Base-by-base conservation (phyloP, 2,797 vertebrate species). In the Hybognathus amarus region DNA sequence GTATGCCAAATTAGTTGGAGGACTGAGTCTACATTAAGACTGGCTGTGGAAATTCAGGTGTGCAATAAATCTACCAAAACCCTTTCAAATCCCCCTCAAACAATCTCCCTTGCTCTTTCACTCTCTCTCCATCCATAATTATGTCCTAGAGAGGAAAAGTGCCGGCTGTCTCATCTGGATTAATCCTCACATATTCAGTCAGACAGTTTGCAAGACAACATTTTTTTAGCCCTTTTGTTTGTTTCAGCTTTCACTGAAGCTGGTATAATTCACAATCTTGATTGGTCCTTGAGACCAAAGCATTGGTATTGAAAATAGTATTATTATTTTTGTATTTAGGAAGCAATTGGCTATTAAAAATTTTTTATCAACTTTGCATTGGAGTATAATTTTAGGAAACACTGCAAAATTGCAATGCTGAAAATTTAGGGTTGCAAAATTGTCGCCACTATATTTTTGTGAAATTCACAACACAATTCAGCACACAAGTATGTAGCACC, bases 41-140 rank as follows among this genome's bases (percentile, higher is more conserved):
- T 5, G 67, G 67, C 42, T 75, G 67, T 40, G 71, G 71, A 83
- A 64, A 81, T 79, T 78, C 78, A 83, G 80, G 63, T 83, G 85
- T 64, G 85, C 78, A 79, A 79, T 87, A 81, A 85, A 78, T 67
- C 78, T 59, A 59, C 47, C 38, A 81, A 87, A 85, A 78, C 76
- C 77, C 63, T 77, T 85, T 71, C 24, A 77, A 81, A 85, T 85
- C 73, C 64, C n/a, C 33, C 30, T 68, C 83, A 47, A 80, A 75
- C 82, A 50, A 74, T 78, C 47, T 40, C 77, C 38, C 47, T 80
- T 15, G 64, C 66, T 70, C 59, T 66, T 85, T 75, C 69, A 54
- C 63, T 87, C 70, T 42, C 27, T 64, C 36, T 56, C 85, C 36
- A 56, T 80, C 68, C n/a, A 70, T 83, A 85, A 87, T 85, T 83